These are phyloP conservation scores for Gnatocerus cornutus DNA, from an alignment of 2,888 invertebrate species.

Conservation along the genomic window DNA sequence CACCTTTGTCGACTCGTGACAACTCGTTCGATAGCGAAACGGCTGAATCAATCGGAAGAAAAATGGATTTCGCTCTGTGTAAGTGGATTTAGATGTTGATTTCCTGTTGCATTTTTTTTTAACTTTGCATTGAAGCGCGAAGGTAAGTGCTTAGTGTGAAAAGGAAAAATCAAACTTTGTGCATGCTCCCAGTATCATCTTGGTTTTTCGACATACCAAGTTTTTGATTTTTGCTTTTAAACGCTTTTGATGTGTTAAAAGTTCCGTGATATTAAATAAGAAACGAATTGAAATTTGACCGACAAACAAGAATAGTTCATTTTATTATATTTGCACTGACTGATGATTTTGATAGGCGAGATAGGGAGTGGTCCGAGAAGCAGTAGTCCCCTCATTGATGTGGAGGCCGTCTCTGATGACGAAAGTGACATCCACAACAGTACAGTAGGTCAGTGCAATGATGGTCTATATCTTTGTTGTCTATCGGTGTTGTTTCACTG, in stretches of 20 bases:
- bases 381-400: slow-evolving; percentile 79
- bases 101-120: slow-evolving; percentile 45
- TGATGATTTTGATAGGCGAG: slow-evolving; percentile 73
- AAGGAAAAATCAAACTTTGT: slow-evolving; percentile 53
- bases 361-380: slow-evolving; percentile 76
- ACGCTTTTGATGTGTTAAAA: slow-evolving; percentile 47
- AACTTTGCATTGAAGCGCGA: slow-evolving; percentile 44
- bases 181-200: slow-evolving; percentile 44
- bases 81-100: slow-evolving; percentile 71
- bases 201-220: slow-evolving; percentile 48
- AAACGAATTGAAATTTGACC: slow-evolving; percentile 29
- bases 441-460: slow-evolving; percentile 77
- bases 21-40: slow-evolving; percentile 71
- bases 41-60: slow-evolving; percentile 73
- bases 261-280: slow-evolving; percentile 34
- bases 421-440: slow-evolving; percentile 71
- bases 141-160: slow-evolving; percentile 55
- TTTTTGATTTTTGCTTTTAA: slow-evolving; percentile 56
- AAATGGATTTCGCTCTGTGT: slow-evolving; percentile 91
- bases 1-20: slow-evolving; percentile 72
- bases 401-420: slow-evolving; percentile 78
- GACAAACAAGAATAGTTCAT: slow-evolving; percentile 20
- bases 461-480: slow-evolving; percentile 63
- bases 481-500: slow-evolving; percentile 70
- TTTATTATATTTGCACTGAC: slow-evolving; percentile 51